Base-by-base conservation (phyloP, 1,140 invertebrate species). In the Lerema accius region DNA sequence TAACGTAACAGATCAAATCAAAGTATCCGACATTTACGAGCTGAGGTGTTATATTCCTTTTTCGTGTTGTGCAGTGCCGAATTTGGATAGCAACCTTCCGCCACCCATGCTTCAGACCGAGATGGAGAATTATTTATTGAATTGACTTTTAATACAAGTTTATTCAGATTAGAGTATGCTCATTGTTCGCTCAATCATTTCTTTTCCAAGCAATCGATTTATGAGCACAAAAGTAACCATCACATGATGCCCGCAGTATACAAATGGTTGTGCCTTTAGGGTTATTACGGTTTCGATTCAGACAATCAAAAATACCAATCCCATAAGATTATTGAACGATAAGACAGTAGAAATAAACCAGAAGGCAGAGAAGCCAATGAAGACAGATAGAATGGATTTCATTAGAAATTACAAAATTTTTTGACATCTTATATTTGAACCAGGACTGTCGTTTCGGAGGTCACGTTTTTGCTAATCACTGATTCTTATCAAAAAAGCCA, bases 1-100 rank as follows among this genome's bases (percentile, higher is more conserved):
- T 81, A 82, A 76, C 58, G 68, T 71, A 75, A 73, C 56, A 76
- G 72, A 80, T 76, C 68, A 68, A 75, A 77, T 72, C 72, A 72
- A 75, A 69, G 46, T 53, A 63, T 51, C 63, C 63, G 59, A 65
- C 66, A 51, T 73, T 73, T 69, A 67, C 56, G 37, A 63, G 67
- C 63, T 14, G 64, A 53, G 71, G 71, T 64, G 50, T 55, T 73
- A 63, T 64, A 37, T 17, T 48, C 35, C 35, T 46, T 48, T 59
- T 46, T 13, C 53, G 28, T 37, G 45, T 45, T 58, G 53, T 58
- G 42, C 40, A 35, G 14, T 58, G 42, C 42, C 42, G 42, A 32
- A 58, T 58, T 58, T 43, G 53, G 17, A 32, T 58, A 46, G 42
- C 32, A 10, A 23, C 17, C 28, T 43, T 4, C 51, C 19, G 39